Evolutionary conservation across 1,140 invertebrate genomes (phyloP), one percentile per base, ranked within the genome.

Genomic region (Leguminivora glycinivorella): DNA sequence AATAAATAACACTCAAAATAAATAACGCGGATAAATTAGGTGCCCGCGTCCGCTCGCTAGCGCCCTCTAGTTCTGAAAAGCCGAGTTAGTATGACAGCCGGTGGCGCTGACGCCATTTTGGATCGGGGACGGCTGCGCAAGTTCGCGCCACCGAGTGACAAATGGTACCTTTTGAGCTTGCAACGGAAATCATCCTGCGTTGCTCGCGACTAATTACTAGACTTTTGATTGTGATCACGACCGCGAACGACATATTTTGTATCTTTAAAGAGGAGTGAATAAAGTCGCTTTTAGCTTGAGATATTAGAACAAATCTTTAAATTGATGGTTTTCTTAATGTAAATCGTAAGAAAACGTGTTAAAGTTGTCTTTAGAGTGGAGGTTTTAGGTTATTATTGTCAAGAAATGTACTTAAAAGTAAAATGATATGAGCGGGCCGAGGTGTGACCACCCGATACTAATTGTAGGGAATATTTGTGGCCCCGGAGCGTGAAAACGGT

Each of bases 141-240:
- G 83, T 84, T 84, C 85, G 79, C 82, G 84, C 86, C 83, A 83
- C 84, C 80, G 79, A 89, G 86, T 91, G 89, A 91, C 89, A 91
- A 91, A 91, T 91, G 84, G 82, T 80, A 82, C 78, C 87, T 89
- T 90, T 91, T 89, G 89, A 89, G 84, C 78, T 17, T 7, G 78
- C 88, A 79, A 85, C 89, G 89, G 89, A 91, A 90, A 91, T 91
- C 89, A 90, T 91, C 86, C 88, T 84, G 82, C 86, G 86, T 85
- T 83, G 89, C 87, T 82, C 84, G 80, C 78, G 78, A 89, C 89
- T 91, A 91, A 91, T 91, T 91, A 89, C 83, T 89, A 87, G 85
- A 73, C 81, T 79, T 89, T 87, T 88, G 89, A 89, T 91, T 89
- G 84, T 85, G 86, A 88, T 90, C 58, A 56, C 67, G 47, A 66